Base-by-base conservation (phyloP, 2,113 vertebrate species). In the Alethe diademata region DNA sequence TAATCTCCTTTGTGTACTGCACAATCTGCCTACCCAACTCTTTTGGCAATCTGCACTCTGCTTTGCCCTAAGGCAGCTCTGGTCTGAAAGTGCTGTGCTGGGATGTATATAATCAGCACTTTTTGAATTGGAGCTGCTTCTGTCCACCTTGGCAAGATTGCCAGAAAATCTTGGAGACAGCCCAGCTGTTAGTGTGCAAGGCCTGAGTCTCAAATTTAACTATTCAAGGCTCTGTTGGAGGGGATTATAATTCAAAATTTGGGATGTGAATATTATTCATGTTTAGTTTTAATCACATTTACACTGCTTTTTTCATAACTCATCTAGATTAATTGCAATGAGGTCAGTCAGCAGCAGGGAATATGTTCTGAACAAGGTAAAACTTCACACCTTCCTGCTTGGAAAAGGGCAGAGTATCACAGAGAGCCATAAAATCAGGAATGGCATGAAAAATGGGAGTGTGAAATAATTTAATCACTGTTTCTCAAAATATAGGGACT, bases 381-480 rank as follows among this genome's bases (percentile, higher is more conserved):
- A 80, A 62, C 47, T 29, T 94, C 83, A 84, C 45, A 73, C 26
- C 20, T 94, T 74, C 36, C 33, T 33, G 9, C 47, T 40, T 88
- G 47, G 72, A 66, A 92, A 92, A 91, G n/a, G 54, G 42, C 56
- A 88, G 28, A 19, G n/a, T 73, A 33, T 86, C 67, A 64, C 0
- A 69, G 60, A 53, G 14, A n/a, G 12, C 72, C 81, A 48, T 86
- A 74, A 80, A 93, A 89, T 80, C 58, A 65, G 31, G 42, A 65
- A 45, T 50, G 31, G 23, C 64, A 80, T 9, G 6, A 91, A 76
- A 74, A 92, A 91, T 33, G 36, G 10, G 31, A 80, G 38, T 31
- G 23, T 86, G 83, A 78, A 92, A 79, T 88, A 95, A 93, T 84
- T 70, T 70, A 83, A 70, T 91, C 29, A 33, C 26, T 71, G n/a